These are phyloP conservation scores for Rallus limicola DNA, from an alignment of 2,113 vertebrate species.

Conservation along the genomic window DNA sequence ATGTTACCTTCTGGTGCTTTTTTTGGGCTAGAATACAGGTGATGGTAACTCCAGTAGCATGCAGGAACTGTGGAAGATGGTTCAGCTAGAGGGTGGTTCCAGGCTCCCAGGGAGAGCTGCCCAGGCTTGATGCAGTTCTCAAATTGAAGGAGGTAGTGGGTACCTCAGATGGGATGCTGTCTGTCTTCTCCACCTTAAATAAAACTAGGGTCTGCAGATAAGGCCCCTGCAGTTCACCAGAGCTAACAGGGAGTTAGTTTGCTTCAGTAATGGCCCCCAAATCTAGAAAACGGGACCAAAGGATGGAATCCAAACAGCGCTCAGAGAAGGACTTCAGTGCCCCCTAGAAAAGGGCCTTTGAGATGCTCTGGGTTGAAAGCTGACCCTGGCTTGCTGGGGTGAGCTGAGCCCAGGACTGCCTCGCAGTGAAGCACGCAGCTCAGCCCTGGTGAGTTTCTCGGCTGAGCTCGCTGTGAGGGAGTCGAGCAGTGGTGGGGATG, in stretches of 20 bases:
- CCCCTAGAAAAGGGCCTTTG: not conserved
- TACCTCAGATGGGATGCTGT: not conserved
- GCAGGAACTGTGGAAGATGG: not conserved
- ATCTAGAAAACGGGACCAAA: not conserved
- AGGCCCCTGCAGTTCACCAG: not conserved
- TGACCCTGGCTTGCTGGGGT: not conserved
- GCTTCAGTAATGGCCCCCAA: not conserved
- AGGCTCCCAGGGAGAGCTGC: not conserved
- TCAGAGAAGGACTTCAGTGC: constrained; percentile 3
- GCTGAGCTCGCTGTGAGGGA: not conserved
- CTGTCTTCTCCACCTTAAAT: not conserved
- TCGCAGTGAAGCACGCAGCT: not conserved
- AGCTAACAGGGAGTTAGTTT: not conserved
- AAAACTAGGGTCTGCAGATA: not conserved
- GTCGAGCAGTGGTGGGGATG: not conserved
- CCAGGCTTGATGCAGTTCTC: not conserved
- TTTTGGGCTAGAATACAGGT: not conserved
- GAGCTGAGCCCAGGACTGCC: not conserved
- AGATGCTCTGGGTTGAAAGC: constrained; percentile 1
- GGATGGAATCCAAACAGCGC: not conserved
- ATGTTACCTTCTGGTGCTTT: constrained; percentile 54
- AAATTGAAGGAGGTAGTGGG: not conserved
- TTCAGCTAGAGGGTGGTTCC: not conserved
- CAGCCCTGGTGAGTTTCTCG: not conserved
- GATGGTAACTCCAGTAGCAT: not conserved